These are phyloP conservation scores for Scophthalmus maximus DNA, from an alignment of 2,113 vertebrate genomes.

Conservation along the genomic window DNA sequence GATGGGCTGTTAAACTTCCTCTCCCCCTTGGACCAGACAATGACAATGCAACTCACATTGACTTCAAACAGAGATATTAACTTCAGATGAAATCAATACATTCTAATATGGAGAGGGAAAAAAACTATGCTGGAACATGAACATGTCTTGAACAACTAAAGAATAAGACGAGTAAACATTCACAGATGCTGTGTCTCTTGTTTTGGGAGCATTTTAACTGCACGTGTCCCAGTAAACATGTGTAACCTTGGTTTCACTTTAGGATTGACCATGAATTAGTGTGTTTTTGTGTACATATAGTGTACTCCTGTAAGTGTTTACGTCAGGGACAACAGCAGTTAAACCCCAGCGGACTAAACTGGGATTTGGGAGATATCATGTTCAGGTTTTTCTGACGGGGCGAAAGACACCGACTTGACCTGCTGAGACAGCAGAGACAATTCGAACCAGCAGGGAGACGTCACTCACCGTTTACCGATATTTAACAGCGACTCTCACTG, in stretches of 20 bases:
- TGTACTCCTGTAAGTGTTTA: slow-evolving; percentile 40
- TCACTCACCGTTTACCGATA: slow-evolving; percentile 65
- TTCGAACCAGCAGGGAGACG: slow-evolving; percentile 74
- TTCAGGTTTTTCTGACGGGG: slow-evolving; percentile 64
- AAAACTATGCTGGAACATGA: neutral
- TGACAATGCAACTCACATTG: slow-evolving; percentile 37
- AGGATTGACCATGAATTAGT: slow-evolving; percentile 8
- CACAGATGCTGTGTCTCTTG: too few species aligned
- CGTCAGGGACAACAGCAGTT: slow-evolving; percentile 51
- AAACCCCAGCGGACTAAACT: slow-evolving; percentile 42
- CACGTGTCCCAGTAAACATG: neutral
- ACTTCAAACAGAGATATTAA: slow-evolving; percentile 40
- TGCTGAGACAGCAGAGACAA: slow-evolving; percentile 68
- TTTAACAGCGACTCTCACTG: slow-evolving; percentile 61
- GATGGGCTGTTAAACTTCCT: slow-evolving; percentile 56
- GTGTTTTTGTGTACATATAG: slow-evolving; percentile 11
- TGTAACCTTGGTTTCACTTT: slow-evolving; percentile 22
- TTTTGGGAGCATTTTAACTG: neutral
- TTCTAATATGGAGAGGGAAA: neutral
- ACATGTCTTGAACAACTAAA: too few species aligned
- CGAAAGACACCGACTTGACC: slow-evolving; percentile 68
- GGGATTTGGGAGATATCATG: slow-evolving; percentile 72
- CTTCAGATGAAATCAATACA: slow-evolving; percentile 53
- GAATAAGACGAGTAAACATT: too few species aligned
- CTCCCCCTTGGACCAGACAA: slow-evolving; percentile 33